Base-by-base conservation (phyloP, 2,888 invertebrate species). In the Lycia hirtaria region DNA sequence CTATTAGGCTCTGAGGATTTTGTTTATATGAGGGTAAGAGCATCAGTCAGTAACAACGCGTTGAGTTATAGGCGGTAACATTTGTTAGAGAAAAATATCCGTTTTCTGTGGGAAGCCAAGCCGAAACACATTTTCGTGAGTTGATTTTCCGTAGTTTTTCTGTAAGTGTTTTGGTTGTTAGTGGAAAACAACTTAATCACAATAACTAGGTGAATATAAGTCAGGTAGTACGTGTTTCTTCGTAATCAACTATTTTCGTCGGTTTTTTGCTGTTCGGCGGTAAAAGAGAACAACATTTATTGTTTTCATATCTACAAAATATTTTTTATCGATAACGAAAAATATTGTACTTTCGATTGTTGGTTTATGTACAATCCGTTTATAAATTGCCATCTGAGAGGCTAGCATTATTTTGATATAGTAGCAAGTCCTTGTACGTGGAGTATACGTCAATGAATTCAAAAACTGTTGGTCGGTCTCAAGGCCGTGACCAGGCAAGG, bases 61-160 rank as follows among this genome's bases (percentile, higher is more conserved):
- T 20, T 59, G 55, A 60, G 47, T 51, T 60, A 59, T 48, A 37
- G 47, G 41, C 49, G 49, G 55, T 40, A 60, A 43, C 55, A 44
- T 51, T 60, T 55, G 43, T 51, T 60, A 48, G n/a, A 24, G 32
- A 41, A 58, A 47, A 50, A 49, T 51, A 49, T 55, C 20, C 41
- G 37, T 40, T 44, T 50, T 59, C 50, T 59, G 30, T 2, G 37
- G 41, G 35, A 56, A 38, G 15, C 44, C 33, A 26, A 49, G 44
- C 44, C 49, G 47, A 24, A 51, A 59, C 56, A 50, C 58, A 62
- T 56, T 65, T 65, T 45, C 40, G 33, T 35, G 45, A 57, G 52
- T 63, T 55, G 58, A 60, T 58, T 63, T 61, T 51, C 43, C 54
- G 38, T 55, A 48, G 58, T 56, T 56, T n/a, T 41, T 55, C 37